A percentile compares a stretch with the other conserved stretches of the same genome.
Conservation (phyloP, 2,888 invertebrate species). For the Celastrina argiolus region DNA sequence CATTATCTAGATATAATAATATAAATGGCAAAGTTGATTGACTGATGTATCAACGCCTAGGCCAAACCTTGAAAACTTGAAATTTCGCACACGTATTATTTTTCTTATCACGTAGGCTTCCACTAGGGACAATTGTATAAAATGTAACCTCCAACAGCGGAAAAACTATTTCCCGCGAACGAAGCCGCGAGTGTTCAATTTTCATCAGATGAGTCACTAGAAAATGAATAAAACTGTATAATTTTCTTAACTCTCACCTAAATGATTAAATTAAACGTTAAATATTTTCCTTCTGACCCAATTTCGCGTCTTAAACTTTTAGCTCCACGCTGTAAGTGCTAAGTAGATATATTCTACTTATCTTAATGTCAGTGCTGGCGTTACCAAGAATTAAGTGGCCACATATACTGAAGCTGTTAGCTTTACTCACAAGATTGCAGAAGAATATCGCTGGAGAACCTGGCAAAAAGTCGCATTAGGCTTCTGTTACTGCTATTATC, state of each 20-base stretch:
- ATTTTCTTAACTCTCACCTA: neutral
- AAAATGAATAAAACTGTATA: too few species aligned
- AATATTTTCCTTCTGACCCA: neutral
- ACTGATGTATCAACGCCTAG: too few species aligned
- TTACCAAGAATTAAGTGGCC: slow-evolving; percentile 37
- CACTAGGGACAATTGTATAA: too few species aligned
- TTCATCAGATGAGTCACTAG: too few species aligned
- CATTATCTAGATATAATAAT: too few species aligned
- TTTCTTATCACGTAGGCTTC: too few species aligned
- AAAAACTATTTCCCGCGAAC: too few species aligned
- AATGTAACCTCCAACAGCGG: too few species aligned
- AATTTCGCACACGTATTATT: too few species aligned
- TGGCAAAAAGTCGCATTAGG: slow-evolving; percentile 19
- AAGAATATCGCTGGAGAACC: slow-evolving; percentile 25
- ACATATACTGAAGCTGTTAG: slow-evolving; percentile 26
- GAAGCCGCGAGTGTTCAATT: too few species aligned
- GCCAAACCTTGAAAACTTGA: too few species aligned
- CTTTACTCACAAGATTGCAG: slow-evolving; percentile 24
- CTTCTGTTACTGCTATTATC: neutral
- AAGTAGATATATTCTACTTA: slow-evolving; percentile 35
- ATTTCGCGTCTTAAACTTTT: neutral
- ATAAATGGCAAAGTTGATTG: too few species aligned
- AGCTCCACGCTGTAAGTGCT: slow-evolving; percentile 16
- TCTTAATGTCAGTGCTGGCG: slow-evolving; percentile 37
- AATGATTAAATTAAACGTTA: neutral